These are phyloP conservation scores for Dromius quadrimaculatus DNA, from an alignment of 2,888 invertebrate genomes.

Conservation along the genomic window DNA sequence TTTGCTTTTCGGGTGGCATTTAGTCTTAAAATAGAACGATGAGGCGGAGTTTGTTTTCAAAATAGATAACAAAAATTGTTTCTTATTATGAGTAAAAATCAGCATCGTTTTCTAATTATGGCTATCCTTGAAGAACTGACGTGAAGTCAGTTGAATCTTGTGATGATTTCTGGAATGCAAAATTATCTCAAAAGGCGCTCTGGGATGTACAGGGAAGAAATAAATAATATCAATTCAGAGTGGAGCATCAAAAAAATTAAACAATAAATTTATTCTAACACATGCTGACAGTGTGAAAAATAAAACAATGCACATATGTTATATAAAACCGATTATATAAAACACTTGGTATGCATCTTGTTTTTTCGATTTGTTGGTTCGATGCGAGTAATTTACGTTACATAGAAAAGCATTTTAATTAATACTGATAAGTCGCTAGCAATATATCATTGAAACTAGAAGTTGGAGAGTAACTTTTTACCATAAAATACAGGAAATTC, in stretches of 20 bases:
- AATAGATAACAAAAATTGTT: too few relatives aligned
- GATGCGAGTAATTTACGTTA: conserved; percentile 48
- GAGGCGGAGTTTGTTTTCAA: too few relatives aligned
- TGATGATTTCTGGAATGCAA: background rate
- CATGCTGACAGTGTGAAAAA: conserved; percentile 17
- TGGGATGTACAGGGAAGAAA: background rate
- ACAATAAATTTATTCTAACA: background rate
- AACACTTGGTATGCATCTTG: conserved; percentile 21
- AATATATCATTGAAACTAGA: conserved; percentile 51
- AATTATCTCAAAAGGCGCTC: background rate
- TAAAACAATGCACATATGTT: conserved; percentile 21
- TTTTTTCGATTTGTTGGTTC: conserved; percentile 15
- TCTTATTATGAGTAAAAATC: too few relatives aligned
- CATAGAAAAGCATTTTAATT: conserved; percentile 50
- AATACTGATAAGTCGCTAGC: conserved; percentile 50
- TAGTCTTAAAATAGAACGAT: conserved; percentile 2
- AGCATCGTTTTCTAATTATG: too few relatives aligned
- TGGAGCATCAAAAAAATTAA: background rate
- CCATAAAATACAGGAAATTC: conserved; percentile 52
- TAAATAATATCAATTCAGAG: background rate
- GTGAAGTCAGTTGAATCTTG: background rate
- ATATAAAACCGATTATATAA: conserved; percentile 9
- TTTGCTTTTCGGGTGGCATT: conserved; percentile 15
- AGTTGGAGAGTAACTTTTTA: conserved; percentile 49
- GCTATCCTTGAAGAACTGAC: too few relatives aligned